phyloP scores from a whole-genome alignment of 2,888 invertebrate species.

The Malthinus seriepunctatus region DNA sequence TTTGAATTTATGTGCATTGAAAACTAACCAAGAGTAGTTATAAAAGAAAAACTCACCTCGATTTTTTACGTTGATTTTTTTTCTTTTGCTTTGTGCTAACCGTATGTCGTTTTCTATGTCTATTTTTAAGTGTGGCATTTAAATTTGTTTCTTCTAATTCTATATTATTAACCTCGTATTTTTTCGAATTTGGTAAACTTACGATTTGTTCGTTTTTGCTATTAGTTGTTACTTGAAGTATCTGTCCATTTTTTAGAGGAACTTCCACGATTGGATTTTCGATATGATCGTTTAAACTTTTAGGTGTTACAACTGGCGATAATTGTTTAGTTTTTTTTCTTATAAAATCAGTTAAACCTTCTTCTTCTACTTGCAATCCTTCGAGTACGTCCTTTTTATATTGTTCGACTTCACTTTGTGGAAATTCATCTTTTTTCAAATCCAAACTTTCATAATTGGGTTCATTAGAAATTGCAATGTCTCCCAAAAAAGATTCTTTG shows the following conservation, averaged over 20 bases:
- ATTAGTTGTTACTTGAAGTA: slow-evolving; percentile 22
- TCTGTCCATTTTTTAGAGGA: slow-evolving; percentile 38
- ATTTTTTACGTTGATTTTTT: background rate
- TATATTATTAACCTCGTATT: background rate
- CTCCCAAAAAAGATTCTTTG: slow-evolving; percentile 80
- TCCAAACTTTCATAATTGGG: slow-evolving; percentile 35
- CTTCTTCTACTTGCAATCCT: slow-evolving; percentile 83
- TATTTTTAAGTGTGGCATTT: background rate
- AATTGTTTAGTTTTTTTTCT: slow-evolving; percentile 73
- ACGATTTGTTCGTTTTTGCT: background rate
- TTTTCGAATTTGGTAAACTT: background rate
- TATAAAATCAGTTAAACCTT: slow-evolving; percentile 75
- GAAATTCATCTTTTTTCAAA: slow-evolving; percentile 42
- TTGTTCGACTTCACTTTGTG: slow-evolving; percentile 79
- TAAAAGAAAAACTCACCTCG: background rate
- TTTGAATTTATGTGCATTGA: background rate
- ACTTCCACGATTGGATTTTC: slow-evolving; percentile 33
- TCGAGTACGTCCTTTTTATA: slow-evolving; percentile 82
- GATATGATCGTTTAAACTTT: slow-evolving; percentile 48
- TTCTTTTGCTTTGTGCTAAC: background rate
- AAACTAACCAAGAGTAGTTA: background rate
- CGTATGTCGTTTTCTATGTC: background rate
- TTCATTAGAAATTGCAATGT: slow-evolving; percentile 72
- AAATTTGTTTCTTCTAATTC: background rate
- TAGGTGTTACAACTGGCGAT: slow-evolving; percentile 42